Evolutionary conservation across 37 sponge, comb jelly and placozoan species (phyloP).

Genomic region (Ianthella basta): DNA sequence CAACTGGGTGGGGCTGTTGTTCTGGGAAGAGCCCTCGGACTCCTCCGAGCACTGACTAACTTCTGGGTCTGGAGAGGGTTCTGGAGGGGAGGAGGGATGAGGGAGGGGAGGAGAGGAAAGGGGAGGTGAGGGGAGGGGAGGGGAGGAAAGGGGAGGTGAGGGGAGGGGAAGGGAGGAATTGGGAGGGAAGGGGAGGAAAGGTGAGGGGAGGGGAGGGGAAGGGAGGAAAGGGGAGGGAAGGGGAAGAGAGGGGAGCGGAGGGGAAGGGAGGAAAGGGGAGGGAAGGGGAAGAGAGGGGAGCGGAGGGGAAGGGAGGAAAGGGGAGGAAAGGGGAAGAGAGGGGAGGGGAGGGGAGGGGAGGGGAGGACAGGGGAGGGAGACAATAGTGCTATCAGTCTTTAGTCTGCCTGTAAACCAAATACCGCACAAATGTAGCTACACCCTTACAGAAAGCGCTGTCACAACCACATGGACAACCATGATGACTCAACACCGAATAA

Average conservation of each 20-base stretch:
- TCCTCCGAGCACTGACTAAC: neutral
- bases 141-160: neutral
- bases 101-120: neutral
- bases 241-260: conserved; percentile 9
- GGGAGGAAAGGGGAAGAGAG: neutral
- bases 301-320: neutral
- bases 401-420: no score
- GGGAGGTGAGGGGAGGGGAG: neutral
- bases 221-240: conserved; percentile 10
- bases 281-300: conserved; percentile 15
- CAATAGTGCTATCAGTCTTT: neutral
- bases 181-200: conserved; percentile 7
- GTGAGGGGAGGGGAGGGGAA: conserved; percentile 8
- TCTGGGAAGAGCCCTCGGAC: neutral
- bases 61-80: neutral
- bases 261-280: conserved; percentile 11
- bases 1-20: neutral
- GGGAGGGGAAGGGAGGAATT: neutral
- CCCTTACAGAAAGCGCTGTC: no score
- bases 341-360: conserved; percentile 21
- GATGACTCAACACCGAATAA: no score
- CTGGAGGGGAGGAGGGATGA: conserved; percentile 9
- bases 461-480: no score
- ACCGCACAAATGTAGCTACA: no score
- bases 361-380: conserved; percentile 6